These are phyloP conservation scores for Scatophagus argus DNA, from an alignment of 2,113 vertebrate species.

Conservation along the genomic window DNA sequence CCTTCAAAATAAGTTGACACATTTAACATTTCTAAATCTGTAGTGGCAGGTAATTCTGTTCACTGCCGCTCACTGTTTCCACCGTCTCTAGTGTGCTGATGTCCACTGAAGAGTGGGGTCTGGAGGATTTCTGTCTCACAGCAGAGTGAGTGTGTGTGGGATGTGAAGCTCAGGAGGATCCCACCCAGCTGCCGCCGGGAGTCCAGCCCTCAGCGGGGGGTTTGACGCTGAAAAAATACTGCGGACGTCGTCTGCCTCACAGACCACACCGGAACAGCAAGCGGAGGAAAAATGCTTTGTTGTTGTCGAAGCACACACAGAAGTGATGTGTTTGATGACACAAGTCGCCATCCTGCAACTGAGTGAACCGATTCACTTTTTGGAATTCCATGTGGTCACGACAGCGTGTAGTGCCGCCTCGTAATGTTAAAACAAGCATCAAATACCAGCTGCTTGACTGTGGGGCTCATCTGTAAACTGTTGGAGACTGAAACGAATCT, in stretches of 20 bases:
- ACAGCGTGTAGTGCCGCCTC: background rate
- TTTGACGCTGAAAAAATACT: constrained; percentile 56
- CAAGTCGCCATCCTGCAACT: background rate
- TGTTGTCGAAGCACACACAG: constrained; percentile 2
- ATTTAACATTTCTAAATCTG: no score
- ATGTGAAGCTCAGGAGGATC: constrained; percentile 60
- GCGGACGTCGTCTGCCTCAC: background rate
- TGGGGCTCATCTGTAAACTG: no score
- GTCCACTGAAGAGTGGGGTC: background rate
- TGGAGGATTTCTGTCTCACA: background rate
- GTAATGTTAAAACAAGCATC: background rate
- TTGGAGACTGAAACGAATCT: no score
- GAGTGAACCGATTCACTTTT: background rate
- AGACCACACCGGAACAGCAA: constrained; percentile 67
- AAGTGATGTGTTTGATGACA: background rate
- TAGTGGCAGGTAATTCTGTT: background rate
- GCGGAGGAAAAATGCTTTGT: background rate
- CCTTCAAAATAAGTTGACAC: no score
- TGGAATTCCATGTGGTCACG: background rate
- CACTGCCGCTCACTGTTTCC: background rate
- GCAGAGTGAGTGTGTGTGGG: constrained; percentile 23
- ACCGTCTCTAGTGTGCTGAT: background rate
- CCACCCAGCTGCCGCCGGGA: constrained; percentile 69
- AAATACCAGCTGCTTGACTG: background rate
- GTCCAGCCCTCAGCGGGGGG: constrained; percentile 53